Evolutionary conservation across 2,797 vertebrate genomes (phyloP), one percentile per base, ranked within the genome.

Genomic region (Amphiprion clarkii): DNA sequence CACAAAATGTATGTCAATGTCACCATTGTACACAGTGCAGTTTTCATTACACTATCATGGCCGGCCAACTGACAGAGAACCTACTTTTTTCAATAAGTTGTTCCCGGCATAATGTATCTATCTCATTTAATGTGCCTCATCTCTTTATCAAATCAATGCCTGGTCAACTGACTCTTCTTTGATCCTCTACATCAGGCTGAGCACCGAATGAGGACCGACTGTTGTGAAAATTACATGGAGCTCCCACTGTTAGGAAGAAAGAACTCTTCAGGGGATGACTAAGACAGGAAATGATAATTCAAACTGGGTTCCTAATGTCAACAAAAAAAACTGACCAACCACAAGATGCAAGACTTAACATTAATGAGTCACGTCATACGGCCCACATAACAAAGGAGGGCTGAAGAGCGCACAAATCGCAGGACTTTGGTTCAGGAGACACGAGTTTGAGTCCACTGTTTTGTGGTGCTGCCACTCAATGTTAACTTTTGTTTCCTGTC

Each of bases 221-320:
- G 51, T 17, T 59, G 17, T 52, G 39, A 59, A 36, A 2, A 42
- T 57, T 9, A 70, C 27, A 59, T 23, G 23, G 16, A 51, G 14
- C 31, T 40, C 46, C 23, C 5, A 71, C 7, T 16, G 4, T 60
- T 62, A 67, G 29, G 39, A 51, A 25, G 16, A 31, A 44, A 27
- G 7, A 57, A 61, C 23, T 42, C 57, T 25, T 39, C 40, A 23
- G 23, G 44, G 7, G 17, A 59, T 9, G 16, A 21, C 16, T 58
- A 14, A 21, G n/a, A n/a, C 11, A 25, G 19, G 42, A 49, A 74
- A 51, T 60, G 25, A 76, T 57, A 66, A 71, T 29, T 44, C 42
- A 55, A 27, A 36, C 1, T 9, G 10, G 21, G 17, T 29, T 60
- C 23, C 33, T 33, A 42, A 31, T 49, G 31, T 49, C 21, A 77